phyloP scores from a whole-genome alignment of 2,888 invertebrate species.

The Nymphalis urticae region DNA sequence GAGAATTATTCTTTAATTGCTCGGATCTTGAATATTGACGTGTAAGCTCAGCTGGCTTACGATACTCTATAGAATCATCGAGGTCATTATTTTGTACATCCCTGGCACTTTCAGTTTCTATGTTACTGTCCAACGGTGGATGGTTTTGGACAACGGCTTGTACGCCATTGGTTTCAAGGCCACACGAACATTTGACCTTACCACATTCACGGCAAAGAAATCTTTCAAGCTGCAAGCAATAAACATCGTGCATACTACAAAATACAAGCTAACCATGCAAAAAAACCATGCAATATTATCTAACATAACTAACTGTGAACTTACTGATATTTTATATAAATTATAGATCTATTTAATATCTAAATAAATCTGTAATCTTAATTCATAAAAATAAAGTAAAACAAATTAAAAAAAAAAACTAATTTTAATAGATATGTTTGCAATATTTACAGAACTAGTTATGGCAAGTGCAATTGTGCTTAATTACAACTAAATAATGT shows the following conservation, averaged over 20 bases:
- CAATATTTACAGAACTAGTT: neutral
- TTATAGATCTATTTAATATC: neutral
- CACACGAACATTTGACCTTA: slow-evolving; percentile 85
- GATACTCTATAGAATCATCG: slow-evolving; percentile 54
- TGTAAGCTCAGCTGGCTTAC: slow-evolving; percentile 48
- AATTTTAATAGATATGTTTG: neutral
- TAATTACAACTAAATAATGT: neutral
- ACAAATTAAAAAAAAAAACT: no score
- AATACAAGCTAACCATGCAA: slow-evolving; percentile 65
- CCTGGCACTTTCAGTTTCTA: slow-evolving; percentile 25
- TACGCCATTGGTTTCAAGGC: slow-evolving; percentile 38
- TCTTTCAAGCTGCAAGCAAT: slow-evolving; percentile 87
- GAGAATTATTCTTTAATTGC: slow-evolving; percentile 39
- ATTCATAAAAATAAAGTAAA: neutral
- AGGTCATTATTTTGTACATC: slow-evolving; percentile 44
- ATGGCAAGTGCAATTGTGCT: neutral
- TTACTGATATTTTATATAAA: neutral
- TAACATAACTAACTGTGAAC: slow-evolving; percentile 16
- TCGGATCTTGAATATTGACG: slow-evolving; percentile 61
- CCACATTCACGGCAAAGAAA: slow-evolving; percentile 87
- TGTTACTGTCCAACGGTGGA: slow-evolving; percentile 42
- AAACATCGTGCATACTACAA: slow-evolving; percentile 81
- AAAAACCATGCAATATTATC: slow-evolving; percentile 32
- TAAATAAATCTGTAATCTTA: neutral
- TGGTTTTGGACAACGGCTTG: slow-evolving; percentile 46